Evolutionary conservation across 2,113 vertebrate genomes (phyloP).

Genomic region (Megaceryle torquata): DNA sequence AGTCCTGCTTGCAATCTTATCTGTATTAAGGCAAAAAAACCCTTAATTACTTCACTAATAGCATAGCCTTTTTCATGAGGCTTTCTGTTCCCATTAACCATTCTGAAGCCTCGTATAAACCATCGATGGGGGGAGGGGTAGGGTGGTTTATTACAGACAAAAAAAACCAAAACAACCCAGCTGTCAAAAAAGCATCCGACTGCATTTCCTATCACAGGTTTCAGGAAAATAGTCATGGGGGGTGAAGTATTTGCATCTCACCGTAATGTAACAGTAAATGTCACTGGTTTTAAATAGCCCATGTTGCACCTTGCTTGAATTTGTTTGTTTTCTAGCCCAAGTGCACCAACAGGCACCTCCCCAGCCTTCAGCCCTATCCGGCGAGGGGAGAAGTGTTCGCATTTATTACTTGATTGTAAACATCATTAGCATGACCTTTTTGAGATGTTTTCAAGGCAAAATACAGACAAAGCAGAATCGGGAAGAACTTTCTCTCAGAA

Average conservation of each 20-base stretch:
- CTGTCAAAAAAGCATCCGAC: background rate
- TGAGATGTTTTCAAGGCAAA: background rate
- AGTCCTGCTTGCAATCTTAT: background rate
- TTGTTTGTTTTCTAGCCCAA: background rate
- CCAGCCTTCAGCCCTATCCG: background rate
- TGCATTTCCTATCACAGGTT: background rate
- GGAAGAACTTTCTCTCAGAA: background rate
- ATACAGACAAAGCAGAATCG: background rate
- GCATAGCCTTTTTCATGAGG: background rate
- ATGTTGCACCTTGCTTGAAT: fast-evolving
- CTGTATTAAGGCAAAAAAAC: background rate
- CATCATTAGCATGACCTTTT: conserved; percentile 1
- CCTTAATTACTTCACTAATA: conserved; percentile 42
- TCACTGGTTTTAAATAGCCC: background rate
- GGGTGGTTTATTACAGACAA: background rate
- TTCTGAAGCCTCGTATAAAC: background rate
- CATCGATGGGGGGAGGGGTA: background rate
- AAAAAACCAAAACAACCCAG: background rate
- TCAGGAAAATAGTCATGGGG: background rate
- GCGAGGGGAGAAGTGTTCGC: background rate
- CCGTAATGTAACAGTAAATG: background rate
- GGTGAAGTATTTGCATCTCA: background rate
- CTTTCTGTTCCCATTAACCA: background rate
- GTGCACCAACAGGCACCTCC: background rate
- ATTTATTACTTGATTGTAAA: background rate